These are phyloP conservation scores for Formica selysi DNA, from an alignment of 1,140 invertebrate genomes.

Conservation along the genomic window DNA sequence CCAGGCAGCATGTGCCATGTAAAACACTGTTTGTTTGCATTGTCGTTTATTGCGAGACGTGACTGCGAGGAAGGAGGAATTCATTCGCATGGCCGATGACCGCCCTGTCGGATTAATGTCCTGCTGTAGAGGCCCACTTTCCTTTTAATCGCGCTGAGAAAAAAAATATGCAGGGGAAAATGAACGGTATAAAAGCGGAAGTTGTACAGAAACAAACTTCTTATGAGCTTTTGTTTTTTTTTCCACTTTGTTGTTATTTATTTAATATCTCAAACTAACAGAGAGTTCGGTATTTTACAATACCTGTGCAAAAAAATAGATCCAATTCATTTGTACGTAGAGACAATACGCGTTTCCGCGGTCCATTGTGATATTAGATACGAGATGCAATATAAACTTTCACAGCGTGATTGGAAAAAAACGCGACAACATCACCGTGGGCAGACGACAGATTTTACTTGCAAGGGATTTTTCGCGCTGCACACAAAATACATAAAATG, in stretches of 20 bases:
- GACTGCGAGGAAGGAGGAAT: slow-evolving; percentile 43
- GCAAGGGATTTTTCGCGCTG: not conserved
- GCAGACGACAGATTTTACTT: not conserved
- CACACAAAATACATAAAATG: slow-evolving; percentile 23
- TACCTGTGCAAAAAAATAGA: not conserved
- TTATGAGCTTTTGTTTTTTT: not conserved
- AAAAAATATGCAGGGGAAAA: not conserved
- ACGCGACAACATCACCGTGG: slow-evolving; percentile 7
- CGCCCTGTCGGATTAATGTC: slow-evolving; percentile 46
- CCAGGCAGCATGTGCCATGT: slow-evolving; percentile 51
- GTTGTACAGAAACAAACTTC: not conserved
- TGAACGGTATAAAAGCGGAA: not conserved
- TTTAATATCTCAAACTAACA: not conserved
- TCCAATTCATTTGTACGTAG: not conserved
- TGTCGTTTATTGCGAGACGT: slow-evolving; percentile 63
- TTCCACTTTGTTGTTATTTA: not conserved
- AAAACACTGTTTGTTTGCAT: slow-evolving; percentile 62
- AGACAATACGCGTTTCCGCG: not conserved
- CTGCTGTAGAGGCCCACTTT: not conserved
- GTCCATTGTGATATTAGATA: slow-evolving; percentile 26
- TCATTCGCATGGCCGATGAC: slow-evolving; percentile 53
- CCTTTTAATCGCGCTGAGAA: not conserved
- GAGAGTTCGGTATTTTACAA: not conserved
- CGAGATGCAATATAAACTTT: slow-evolving; percentile 24
- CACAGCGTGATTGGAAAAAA: not conserved